Base-by-base conservation (phyloP, 1,140 invertebrate species). In the Branchinecta lindahli region DNA sequence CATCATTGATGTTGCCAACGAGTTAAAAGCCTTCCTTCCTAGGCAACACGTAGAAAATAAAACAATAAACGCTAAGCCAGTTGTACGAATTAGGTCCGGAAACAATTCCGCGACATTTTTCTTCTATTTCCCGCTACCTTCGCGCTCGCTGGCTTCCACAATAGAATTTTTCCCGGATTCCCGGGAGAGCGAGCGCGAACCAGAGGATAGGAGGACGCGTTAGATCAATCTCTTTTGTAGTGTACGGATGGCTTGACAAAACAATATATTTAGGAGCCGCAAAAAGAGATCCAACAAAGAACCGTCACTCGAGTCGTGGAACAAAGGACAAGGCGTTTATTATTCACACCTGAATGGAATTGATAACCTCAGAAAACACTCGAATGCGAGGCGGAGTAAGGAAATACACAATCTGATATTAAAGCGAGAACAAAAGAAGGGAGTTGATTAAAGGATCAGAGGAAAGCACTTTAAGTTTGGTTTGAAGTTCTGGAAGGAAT, bases 181-280 rank as follows among this genome's bases (percentile, higher is more conserved):
- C 18, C 52, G 6, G 52, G 52, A 61, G 52, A 61, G 52, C 12
- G 18, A 61, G 52, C 12, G 52, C 12, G 18, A 61, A 61, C 52
- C 52, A 15, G 52, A 61, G 18, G 52, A 61, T 12, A 61, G 18
- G 12, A 61, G 52, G 52, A 61, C 52, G 52, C 52, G 52, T 61
- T 61, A 61, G 52, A 61, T 61, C 52, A 61, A 61, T 61, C 18
- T 61, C 52, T 61, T 61, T 61, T 61, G 52, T 61, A 15, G 52
- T 61, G 18, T 61, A 61, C 52, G 52, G 52, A 61, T 61, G 52
- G 52, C 52, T 61, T 61, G 52, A 61, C 52, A 61, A 61, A 61
- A 61, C 52, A 61, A 61, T 61, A 61, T 61, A 61, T 61, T 6
- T 20, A 15, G 52, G 52, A 61, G 18, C 12, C 52, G 12, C 12